These are phyloP conservation scores for Delphinus delphis DNA, from an alignment of 2,113 vertebrate genomes.

Conservation along the genomic window DNA sequence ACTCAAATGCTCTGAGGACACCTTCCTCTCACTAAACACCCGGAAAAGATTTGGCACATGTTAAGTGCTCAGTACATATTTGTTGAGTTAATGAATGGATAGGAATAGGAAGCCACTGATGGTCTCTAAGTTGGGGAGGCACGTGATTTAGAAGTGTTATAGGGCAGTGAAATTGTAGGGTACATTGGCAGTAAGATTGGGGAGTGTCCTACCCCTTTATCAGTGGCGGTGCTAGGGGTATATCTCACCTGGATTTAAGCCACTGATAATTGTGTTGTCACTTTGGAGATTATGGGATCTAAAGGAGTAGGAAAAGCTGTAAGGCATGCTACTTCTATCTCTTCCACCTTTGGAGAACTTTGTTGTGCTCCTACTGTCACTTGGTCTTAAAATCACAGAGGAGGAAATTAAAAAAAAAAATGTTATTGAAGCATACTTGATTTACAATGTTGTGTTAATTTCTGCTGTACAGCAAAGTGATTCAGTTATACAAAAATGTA, in stretches of 20 bases:
- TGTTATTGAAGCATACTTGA: not conserved
- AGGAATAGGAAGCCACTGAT: not conserved
- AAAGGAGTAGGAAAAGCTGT: not conserved
- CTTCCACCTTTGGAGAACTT: not conserved
- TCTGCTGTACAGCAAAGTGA: not conserved
- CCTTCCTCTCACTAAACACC: not conserved
- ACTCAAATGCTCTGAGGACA: not conserved
- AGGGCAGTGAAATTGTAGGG: not conserved
- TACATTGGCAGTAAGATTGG: too few species aligned
- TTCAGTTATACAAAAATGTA: not conserved
- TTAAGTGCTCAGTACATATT: not conserved
- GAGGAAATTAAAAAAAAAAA: not conserved
- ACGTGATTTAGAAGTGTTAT: not conserved
- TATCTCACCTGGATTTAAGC: not conserved
- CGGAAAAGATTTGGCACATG: not conserved
- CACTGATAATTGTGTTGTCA: not conserved
- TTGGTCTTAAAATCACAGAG: not conserved
- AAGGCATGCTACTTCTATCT: not conserved
- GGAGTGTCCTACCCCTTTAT: not conserved
- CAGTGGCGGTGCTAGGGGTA: not conserved
- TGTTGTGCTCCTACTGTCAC: not conserved
- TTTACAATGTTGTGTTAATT: not conserved
- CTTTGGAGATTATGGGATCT: not conserved
- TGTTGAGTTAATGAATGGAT: not conserved
- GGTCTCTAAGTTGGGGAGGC: not conserved